Evolutionary conservation across 2,797 vertebrate genomes (phyloP), one percentile per base, ranked within the genome.

Genomic region (Melopsittacus undulatus): DNA sequence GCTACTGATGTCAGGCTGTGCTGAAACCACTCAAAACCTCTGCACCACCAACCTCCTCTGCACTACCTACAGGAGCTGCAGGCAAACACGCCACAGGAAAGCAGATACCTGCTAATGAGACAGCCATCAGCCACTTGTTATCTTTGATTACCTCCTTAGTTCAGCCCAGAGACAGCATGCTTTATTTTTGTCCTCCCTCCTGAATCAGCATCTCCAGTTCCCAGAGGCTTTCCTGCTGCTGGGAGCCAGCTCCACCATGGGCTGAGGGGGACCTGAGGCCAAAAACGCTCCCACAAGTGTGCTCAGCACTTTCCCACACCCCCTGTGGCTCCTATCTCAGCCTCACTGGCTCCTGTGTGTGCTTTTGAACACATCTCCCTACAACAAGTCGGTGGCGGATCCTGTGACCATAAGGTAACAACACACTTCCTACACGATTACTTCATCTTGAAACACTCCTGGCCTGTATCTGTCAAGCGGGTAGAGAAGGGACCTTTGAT

Each of bases 181-280:
- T 93, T 94, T 80, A 77, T 89, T 95, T 92, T 42, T 82, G 74
- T 67, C 26, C 21, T 85, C 29, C 24, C 20, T 72, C 49, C 49
- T 66, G 72, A 83, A 69, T 82, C 54, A 86, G 86, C 70, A 89
- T 15, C 86, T 89, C 83, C 52, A 32, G 21, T 42, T 64, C 82
- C 64, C 46, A 30, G 56, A 76, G 49, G 32, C 43, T 45, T 78
- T 76, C n/a, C 62, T 61, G 34, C 32, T 72, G 64, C 81, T 80
- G 69, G 74, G 26, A 92, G 62, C 32, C 59, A 66, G 51, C 51
- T 68, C 56, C 67, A 46, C 34, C 4, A 1, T 0, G 0, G 67
- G 46, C 67, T 3, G 1, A 87, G 42, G 0, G 10, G 77, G 46
- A 82, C 54, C 24, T 0, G 1, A 83, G 29, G 36, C 38, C 14